Base-by-base conservation (phyloP, 2,888 invertebrate species). In the Furcula furcula region DNA sequence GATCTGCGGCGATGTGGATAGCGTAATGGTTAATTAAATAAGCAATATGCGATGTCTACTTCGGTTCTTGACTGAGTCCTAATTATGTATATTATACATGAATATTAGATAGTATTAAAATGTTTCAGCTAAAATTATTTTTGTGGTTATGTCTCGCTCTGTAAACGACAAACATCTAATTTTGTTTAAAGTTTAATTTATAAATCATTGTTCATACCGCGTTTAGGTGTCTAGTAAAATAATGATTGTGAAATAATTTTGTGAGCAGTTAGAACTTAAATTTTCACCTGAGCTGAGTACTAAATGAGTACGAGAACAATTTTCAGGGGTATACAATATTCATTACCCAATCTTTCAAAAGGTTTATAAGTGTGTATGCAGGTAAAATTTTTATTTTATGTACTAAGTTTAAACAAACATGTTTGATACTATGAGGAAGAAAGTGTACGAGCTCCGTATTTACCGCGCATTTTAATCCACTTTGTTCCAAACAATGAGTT, bases 71-170 rank as follows among this genome's bases (percentile, higher is more conserved):
- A 34, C 13, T 29, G 36, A 34, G 25, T 29, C 40, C 28, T 34
- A 20, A 34, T 40, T 33, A 32, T 43, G 27, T 49, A 34, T 32
- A 34, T 32, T 34, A n/a, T 37, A 31, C 31, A 25, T 18, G 10
- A 36, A 11, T 23, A 28, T 25, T 36, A 36, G 21, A 43, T 49
- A 36, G 27, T 35, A 39, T 27, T 36, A 12, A 44, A 39, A 40
- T 47, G 29, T 42, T 46, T 37, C 29, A 20, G 33, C 40, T 40
- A 32, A 30, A 31, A 36, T 29, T 15, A 20, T 28, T 40, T 40
- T 57, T 55, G 43, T 54, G 54, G 44, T 38, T 44, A 44, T 35
- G 55, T 55, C 54, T 53, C 40, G 40, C n/a, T n/a, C n/a, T n/a
- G n/a, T n/a, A n/a, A n/a, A n/a, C n/a, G n/a, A n/a, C n/a, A n/a